Evolutionary conservation across 2,113 vertebrate species (phyloP).

Genomic region (Deroptyus accipitrinus): DNA sequence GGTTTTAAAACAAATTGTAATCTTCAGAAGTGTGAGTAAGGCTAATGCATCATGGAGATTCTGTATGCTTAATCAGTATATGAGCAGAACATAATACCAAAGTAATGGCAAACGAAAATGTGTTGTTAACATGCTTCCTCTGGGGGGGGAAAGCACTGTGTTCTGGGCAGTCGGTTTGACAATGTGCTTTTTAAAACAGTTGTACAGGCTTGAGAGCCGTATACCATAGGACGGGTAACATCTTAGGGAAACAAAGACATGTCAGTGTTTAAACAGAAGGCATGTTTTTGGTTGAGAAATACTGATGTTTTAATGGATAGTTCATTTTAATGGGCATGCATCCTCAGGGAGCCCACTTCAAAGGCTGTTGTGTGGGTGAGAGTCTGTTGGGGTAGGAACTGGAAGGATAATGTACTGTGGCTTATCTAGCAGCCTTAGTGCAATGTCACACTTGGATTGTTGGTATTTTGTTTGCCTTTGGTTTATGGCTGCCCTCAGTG

Average conservation of each 20-base stretch:
- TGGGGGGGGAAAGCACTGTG: background rate
- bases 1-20: background rate
- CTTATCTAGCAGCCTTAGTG: background rate
- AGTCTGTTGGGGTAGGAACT: background rate
- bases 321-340: background rate
- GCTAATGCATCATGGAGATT: background rate
- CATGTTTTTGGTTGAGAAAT: background rate
- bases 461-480: background rate
- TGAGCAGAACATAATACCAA: background rate
- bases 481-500: background rate
- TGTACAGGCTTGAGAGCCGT: background rate
- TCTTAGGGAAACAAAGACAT: background rate
- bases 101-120: background rate
- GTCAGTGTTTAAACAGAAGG: background rate
- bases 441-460: background rate
- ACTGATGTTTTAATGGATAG: background rate
- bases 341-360: background rate
- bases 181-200: background rate
- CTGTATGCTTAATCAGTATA: background rate
- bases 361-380: background rate
- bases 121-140: rapidly evolving
- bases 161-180: background rate
- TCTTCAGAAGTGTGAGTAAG: background rate
- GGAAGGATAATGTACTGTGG: background rate
- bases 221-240: background rate